Evolutionary conservation across 1,140 invertebrate species (phyloP), one percentile per base, ranked within the genome.

Genomic region (Aporrectodea caliginosa): DNA sequence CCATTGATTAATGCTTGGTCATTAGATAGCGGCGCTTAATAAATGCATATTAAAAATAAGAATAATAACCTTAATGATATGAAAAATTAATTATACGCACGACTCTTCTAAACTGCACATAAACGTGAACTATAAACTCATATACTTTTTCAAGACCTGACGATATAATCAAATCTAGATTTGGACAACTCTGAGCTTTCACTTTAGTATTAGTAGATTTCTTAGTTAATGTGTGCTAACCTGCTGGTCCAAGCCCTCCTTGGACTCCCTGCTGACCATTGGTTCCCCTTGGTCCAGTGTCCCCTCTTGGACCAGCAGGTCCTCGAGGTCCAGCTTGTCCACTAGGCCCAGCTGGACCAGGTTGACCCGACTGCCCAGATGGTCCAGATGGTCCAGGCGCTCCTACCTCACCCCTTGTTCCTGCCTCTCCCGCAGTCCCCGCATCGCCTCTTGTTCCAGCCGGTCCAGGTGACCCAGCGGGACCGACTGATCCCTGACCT

Each of bases 231-330:
- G 22, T 58, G 43, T 22, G 22, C 43, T 58, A 22, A 58, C 43
- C 43, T 58, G 43, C 43, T 12, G 43, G 43, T 58, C 70, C 70
- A 31, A 27, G 27, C 6, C 2, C 12, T 72, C 70, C 70, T 72
- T n/a, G 30, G 12, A 2, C 27, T 6, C 75, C 75, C 1, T 1
- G 34, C 43, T 29, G 34, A 34, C 75, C 75, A 33, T n/a, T 32
- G 2, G 14, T n/a, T 6, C 75, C 75, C 27, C 30, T 30, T 1
- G 75, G 1, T 76, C 75, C 75, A 16, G n/a, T 30, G 31, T 70
- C 30, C 22, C 77, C 77, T 58, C 27, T 29, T 33, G 69, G 1
- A 78, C 77, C 77, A 78, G 33, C 2, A n/a, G 75, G 30, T 1
- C 75, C 75, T 43, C 27, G 22, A n/a, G 22, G 22, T 12, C 22